Base-by-base conservation (phyloP, 1,140 invertebrate genomes). In the Phortica variegata region DNA sequence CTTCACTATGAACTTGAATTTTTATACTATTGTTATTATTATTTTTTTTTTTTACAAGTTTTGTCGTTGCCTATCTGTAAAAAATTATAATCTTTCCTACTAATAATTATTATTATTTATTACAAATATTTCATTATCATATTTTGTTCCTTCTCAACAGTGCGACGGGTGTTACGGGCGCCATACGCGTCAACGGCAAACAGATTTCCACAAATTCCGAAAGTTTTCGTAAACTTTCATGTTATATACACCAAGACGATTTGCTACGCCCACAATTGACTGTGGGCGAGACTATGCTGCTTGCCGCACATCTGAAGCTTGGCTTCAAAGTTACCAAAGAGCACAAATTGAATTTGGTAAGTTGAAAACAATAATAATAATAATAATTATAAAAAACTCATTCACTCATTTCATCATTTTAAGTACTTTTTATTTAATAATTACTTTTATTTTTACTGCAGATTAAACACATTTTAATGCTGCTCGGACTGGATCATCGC, bases 221-320 rank as follows among this genome's bases (percentile, higher is more conserved):
- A 51, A 73, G 75, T 43, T 89, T 85, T 80, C 83, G 84, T 57
- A 91, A 90, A 75, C 83, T 91, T 38, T 90, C 89, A 3, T 87
- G 87, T 62, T 95, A 95, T 77, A 95, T 95, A 59, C 91, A 93
- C 82, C 93, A 96, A 75, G 89, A 95, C 52, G 90, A 93, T 65
- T 76, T 92, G 36, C 77, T 93, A 17, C 84, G 92, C 55, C 85
- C 87, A 0, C 81, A 86, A 46, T 79, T 95, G 2, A 89, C 88
- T 0, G 90, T 94, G 2, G 81, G 83, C 32, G 93, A 96, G 78
- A 83, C 89, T 2, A 91, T 95, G 87, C 82, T 84, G 58, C 79
- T 91, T 41, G 88, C 91, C 1, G 90, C 92, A 5, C 83, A 91
- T 59, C 80, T 96, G 1, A 95, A 95, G 76, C 80, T 95, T n/a